Percentiles rank a stretch among this genome's conserved stretches.
Conservation (phyloP, 1,140 invertebrate genomes). For the Campoletis sonorensis region DNA sequence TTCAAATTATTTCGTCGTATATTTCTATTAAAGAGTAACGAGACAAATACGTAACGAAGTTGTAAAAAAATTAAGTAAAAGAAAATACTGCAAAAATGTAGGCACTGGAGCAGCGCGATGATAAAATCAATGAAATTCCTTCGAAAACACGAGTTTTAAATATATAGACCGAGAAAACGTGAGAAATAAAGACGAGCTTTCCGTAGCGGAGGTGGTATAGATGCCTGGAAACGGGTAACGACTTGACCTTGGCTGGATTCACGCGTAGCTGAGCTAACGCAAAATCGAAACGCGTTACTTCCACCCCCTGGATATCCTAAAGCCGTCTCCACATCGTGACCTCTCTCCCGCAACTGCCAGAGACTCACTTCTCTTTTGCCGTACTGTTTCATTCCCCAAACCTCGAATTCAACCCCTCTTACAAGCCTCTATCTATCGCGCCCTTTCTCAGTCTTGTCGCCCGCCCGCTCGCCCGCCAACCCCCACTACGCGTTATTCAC, state of each 20-base stretch:
- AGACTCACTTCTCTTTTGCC: constrained; percentile 8
- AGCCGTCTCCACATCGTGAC: constrained; percentile 73
- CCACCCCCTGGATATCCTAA: constrained; percentile 75
- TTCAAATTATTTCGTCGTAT: no score
- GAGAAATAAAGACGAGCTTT: constrained; percentile 1
- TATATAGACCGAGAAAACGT: neutral
- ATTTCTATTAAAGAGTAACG: no score
- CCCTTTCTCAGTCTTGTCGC: neutral
- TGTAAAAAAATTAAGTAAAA: no score
- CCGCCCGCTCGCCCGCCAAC: neutral
- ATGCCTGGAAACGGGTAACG: constrained; percentile 70
- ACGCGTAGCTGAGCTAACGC: constrained; percentile 77
- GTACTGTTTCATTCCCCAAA: neutral
- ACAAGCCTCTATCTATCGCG: neutral
- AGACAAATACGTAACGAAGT: no score
- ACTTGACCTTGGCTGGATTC: constrained; percentile 78
- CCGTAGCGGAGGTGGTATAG: neutral
- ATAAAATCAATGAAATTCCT: neutral
- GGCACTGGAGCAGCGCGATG: no score
- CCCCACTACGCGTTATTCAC: neutral
- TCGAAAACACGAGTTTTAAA: constrained; percentile 9
- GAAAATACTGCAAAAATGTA: no score
- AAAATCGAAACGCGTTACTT: constrained; percentile 78
- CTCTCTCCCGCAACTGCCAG: constrained; percentile 42
- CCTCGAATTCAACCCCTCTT: neutral